Evolutionary conservation across 2,797 vertebrate genomes (phyloP), one percentile per base, ranked within the genome.

Genomic region (Malurus leucopterus): DNA sequence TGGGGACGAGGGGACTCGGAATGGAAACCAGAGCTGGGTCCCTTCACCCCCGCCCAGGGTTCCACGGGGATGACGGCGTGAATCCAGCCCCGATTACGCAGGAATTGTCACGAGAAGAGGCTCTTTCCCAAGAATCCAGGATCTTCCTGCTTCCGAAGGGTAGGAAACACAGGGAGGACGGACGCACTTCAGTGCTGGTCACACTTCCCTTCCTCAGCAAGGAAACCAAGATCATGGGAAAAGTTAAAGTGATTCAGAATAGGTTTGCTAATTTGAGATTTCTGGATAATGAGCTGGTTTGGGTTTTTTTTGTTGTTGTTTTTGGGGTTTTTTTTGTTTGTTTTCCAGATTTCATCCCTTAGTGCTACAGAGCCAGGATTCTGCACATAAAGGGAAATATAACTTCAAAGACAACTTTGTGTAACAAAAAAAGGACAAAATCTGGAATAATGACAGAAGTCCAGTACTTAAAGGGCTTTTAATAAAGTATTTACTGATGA

Each of bases 101-200:
- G 88, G 75, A 65, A 74, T 53, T 58, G 61, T 74, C 86, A 88
- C 1, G 0, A 49, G 62, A 69, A 72, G 76, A 62, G 30, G 49
- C 13, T 84, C 64, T 64, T 91, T 89, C 89, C 69, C 78, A 74
- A 87, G 89, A 2, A 23, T 79, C 80, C 32, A 62, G 62, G n/a
- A 32, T n/a, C 84, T 91, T 95, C 88, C 92, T 92, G 91, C 84
- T 82, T 91, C 78, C 69, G 3, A 46, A 86, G 26, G 51, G 58
- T 61, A 44, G 93, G 91, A 94, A 93, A 54, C 9, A 32, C 13
- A 8, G 49, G 1, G 6, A 57, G 36, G 41, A 59, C 0, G 0
- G 64, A 50, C 0, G 0, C 57, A 27, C 21, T 86, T 55, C 54
- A 50, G 77, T 1, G 15, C 65, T 32, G 23, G 58, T 71, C 84